Evolutionary conservation across 2,797 vertebrate genomes (phyloP).

Genomic region (Lepilemur septentrionalis): DNA sequence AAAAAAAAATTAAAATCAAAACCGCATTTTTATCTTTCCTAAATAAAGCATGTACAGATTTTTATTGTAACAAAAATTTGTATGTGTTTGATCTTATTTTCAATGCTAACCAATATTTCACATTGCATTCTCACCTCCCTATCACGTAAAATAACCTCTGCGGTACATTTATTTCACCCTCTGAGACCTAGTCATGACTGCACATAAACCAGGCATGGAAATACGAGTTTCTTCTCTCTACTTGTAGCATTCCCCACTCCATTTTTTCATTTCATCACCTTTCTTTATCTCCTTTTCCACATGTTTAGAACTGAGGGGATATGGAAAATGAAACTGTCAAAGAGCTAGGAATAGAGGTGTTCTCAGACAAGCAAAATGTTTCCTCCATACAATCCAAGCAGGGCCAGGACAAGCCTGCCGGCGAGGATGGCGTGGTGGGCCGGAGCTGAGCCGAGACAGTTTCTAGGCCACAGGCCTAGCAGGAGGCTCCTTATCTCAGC

Average conservation of each 20-base stretch:
- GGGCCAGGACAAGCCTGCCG: background rate
- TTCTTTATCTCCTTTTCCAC: conserved; percentile 66
- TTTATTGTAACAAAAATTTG: background rate
- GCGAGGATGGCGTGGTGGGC: background rate
- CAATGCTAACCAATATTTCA: background rate
- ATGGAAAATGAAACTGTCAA: conserved; percentile 65
- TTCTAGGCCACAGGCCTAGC: background rate
- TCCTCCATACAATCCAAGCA: background rate
- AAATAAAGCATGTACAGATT: background rate
- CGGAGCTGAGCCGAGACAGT: background rate
- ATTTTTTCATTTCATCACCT: conserved; percentile 64
- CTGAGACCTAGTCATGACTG: background rate
- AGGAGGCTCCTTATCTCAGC: conserved; percentile 59
- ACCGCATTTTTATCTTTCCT: background rate
- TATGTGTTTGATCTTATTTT: background rate
- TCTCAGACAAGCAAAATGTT: conserved; percentile 55
- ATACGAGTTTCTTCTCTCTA: background rate
- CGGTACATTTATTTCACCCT: background rate
- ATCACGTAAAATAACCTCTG: background rate
- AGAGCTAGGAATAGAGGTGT: conserved; percentile 73
- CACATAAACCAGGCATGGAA: background rate
- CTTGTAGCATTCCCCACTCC: background rate
- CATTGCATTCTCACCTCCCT: background rate
- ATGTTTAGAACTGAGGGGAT: conserved; percentile 61
- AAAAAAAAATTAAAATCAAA: background rate